Percentiles rank a stretch among this genome's conserved stretches.
Evolutionary conservation across 2,888 invertebrate genomes (phyloP).

Genomic region (Spodoptera exigua): DNA sequence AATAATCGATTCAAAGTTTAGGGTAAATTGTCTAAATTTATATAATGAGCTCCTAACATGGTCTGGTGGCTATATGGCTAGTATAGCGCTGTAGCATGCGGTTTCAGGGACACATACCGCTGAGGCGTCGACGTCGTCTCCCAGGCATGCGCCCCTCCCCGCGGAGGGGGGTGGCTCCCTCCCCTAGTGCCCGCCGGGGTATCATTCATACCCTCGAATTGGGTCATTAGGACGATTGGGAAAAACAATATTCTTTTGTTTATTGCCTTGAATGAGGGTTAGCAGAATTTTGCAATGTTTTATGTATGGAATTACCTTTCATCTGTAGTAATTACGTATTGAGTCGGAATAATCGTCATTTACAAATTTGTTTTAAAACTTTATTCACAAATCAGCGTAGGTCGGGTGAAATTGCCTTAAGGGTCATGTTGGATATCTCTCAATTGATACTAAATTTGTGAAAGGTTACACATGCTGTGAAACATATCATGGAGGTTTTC

Average conservation of each 20-base stretch:
- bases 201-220: conserved; percentile 68
- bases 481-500: too few relatives aligned
- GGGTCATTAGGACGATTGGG: conserved; percentile 65
- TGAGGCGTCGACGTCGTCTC: conserved; percentile 41
- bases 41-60: conserved; percentile 2
- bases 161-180: conserved; percentile 32
- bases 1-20: conserved; percentile 27
- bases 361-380: too few relatives aligned
- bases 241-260: conserved; percentile 52
- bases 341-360: too few relatives aligned
- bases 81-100: conserved; percentile 32
- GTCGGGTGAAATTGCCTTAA: too few relatives aligned
- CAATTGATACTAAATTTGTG: too few relatives aligned
- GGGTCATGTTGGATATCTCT: too few relatives aligned
- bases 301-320: not conserved
- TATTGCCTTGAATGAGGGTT: conserved; percentile 44
- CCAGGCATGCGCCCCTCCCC: conserved; percentile 35
- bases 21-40: conserved; percentile 3
- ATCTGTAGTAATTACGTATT: not conserved
- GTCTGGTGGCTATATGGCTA: conserved; percentile 11
- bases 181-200: conserved; percentile 56
- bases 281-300: conserved; percentile 1
- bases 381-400: too few relatives aligned
- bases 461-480: too few relatives aligned
- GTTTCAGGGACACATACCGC: conserved; percentile 54